Evolutionary conservation across 2,888 invertebrate genomes (phyloP), one percentile per base, ranked within the genome.

Genomic region (Drosophila mettleri): DNA sequence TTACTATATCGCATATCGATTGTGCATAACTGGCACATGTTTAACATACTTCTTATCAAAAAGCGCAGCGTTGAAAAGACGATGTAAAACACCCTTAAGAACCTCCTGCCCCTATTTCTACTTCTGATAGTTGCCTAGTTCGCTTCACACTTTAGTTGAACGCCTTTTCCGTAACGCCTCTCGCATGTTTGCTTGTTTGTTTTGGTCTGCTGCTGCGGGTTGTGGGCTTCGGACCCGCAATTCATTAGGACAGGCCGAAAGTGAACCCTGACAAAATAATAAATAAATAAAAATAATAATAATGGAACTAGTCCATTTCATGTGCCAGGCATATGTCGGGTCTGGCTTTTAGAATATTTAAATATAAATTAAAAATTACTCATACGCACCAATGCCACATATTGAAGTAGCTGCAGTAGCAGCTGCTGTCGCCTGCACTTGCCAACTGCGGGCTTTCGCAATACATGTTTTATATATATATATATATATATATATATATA

Each of bases 1-100:
- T 34, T 34, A 54, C 33, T 41, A 49, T 27, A 61, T 38, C 39
- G 41, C 53, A 53, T 74, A 89, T 87, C 80, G 87, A 87, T 87
- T 87, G 53, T 72, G 68, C 78, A 87, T 84, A 87, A 82, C 74
- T 66, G 66, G 83, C 83, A 79, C 69, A 70, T 71, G 81, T 48
- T 60, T 55, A 63, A 45, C 76, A 36, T 36, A 33, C 33, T 46
- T 24, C 12, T n/a, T 31, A 46, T 34, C 49, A 36, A 57, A 16
- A 24, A 5, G 18, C 6, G 41, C 12, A 22, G n/a, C n/a, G n/a
- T n/a, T n/a, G n/a, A 16, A 41, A 20, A 27, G 1, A 16, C n/a
- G 12, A 8, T 33, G 22, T 10, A 22, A 59, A 52, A 27, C 27
- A 12, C 39, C 39, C 10, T 16, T 45, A 16, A 45, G 16, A 10